A percentile compares a stretch with the other conserved stretches of the same genome.
Conservation (phyloP, 1,140 invertebrate species). For the Phymorhynchus buccinoides region DNA sequence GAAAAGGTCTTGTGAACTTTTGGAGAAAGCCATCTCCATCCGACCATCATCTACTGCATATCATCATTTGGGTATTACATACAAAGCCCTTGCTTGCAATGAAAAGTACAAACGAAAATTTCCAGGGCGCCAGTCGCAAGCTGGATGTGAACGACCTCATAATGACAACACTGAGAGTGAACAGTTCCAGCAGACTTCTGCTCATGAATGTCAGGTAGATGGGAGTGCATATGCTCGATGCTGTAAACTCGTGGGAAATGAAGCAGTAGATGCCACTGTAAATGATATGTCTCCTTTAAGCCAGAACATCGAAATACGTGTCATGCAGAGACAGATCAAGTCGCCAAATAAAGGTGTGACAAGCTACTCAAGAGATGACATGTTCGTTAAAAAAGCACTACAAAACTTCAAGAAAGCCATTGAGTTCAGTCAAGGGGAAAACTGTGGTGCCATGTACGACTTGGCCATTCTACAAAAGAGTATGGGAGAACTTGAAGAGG, state of each 20-base stretch:
- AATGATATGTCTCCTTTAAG: neutral
- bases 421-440: too few relatives aligned
- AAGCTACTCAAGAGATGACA: too few relatives aligned
- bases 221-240: neutral
- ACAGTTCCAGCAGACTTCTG: neutral
- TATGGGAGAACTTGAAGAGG: too few relatives aligned
- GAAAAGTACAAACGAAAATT: constrained; percentile 23
- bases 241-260: neutral
- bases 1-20: neutral
- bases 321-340: constrained; percentile 23
- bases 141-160: too few relatives aligned
- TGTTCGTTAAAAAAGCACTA: too few relatives aligned
- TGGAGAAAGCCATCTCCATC: constrained; percentile 13
- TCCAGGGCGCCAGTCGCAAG: too few relatives aligned
- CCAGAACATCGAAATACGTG: neutral
- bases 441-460: too few relatives aligned
- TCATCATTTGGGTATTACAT: constrained; percentile 21
- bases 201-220: neutral
- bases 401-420: too few relatives aligned
- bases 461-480: too few relatives aligned
- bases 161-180: too few relatives aligned
- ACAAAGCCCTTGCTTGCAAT: constrained; percentile 20
- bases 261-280: neutral
- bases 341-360: too few relatives aligned
- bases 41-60: constrained; percentile 17